Evolutionary conservation across 2,888 invertebrate genomes (phyloP).

Genomic region (Ephialtes manifestator): DNA sequence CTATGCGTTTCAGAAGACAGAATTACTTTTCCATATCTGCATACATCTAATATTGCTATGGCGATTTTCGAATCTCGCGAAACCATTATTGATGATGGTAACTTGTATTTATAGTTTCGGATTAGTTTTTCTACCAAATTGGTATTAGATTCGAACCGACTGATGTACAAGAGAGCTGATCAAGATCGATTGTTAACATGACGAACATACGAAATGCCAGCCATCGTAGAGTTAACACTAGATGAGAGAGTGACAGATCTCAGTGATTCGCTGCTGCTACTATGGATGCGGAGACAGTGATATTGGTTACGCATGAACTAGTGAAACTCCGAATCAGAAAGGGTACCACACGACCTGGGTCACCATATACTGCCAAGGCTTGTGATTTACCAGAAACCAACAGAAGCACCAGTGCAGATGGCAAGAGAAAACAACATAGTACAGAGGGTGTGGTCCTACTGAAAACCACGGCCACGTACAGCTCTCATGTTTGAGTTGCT

Average conservation of each 20-base stretch:
- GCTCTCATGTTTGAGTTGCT: constrained; percentile 64
- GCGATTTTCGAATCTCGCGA: too few relatives aligned
- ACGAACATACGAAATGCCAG: not conserved
- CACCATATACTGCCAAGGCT: not conserved
- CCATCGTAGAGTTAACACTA: not conserved
- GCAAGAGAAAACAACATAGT: constrained; percentile 28
- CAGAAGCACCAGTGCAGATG: constrained; percentile 20
- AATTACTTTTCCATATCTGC: too few relatives aligned
- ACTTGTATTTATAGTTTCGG: not conserved
- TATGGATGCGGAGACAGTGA: not conserved
- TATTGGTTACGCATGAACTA: constrained; percentile 25
- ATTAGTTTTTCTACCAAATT: too few relatives aligned
- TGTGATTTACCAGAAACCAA: constrained; percentile 12
- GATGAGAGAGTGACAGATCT: not conserved
- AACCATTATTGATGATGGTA: not conserved
- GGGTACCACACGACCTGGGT: constrained; percentile 32
- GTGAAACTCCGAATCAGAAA: constrained; percentile 15
- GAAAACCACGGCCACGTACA: constrained; percentile 31
- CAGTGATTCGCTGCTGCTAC: not conserved
- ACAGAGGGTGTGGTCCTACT: constrained; percentile 28
- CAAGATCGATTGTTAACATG: not conserved
- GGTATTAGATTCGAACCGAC: not conserved
- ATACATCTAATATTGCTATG: too few relatives aligned
- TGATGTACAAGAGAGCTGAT: not conserved
- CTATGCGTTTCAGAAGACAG: too few relatives aligned